phyloP scores from a whole-genome alignment of 2,888 invertebrate genomes.

The Isotomurus palustris region DNA sequence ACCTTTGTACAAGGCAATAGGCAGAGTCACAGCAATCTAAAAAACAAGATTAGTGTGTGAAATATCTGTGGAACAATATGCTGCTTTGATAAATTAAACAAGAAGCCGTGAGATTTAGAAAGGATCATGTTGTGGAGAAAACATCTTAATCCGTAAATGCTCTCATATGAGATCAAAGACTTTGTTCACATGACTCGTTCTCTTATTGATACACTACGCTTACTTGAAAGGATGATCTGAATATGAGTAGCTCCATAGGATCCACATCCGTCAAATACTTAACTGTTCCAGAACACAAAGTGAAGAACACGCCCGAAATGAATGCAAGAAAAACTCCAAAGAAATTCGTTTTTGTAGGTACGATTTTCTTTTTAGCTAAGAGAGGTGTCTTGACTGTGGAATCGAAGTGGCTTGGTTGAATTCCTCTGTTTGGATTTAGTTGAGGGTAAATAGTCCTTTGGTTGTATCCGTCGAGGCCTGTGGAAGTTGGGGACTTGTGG shows the following conservation, averaged over 20 bases:
- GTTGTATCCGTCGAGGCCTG: background rate
- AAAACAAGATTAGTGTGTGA: background rate
- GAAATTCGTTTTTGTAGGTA: constrained; percentile 43
- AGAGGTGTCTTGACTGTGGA: constrained; percentile 37
- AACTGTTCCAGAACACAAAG: constrained; percentile 52
- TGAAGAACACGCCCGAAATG: constrained; percentile 54
- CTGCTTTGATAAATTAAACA: no score
- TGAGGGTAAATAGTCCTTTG: constrained; percentile 33
- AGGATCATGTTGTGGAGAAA: no score
- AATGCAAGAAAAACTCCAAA: constrained; percentile 52
- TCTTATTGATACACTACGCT: no score
- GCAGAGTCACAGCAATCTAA: constrained; percentile 48
- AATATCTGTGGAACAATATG: background rate
- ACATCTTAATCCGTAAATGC: no score
- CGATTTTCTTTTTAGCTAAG: constrained; percentile 35
- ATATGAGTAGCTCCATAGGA: constrained; percentile 52
- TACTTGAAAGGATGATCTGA: constrained; percentile 52
- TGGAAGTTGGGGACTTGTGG: background rate
- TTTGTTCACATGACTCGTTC: no score
- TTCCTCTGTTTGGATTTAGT: constrained; percentile 20
- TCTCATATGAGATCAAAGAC: no score
- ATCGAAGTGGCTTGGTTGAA: no score
- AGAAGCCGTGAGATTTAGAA: no score
- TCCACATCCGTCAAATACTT: constrained; percentile 52
- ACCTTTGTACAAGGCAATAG: constrained; percentile 48